phyloP scores from a whole-genome alignment of 2,113 vertebrate species.

The Mirza zaza region DNA sequence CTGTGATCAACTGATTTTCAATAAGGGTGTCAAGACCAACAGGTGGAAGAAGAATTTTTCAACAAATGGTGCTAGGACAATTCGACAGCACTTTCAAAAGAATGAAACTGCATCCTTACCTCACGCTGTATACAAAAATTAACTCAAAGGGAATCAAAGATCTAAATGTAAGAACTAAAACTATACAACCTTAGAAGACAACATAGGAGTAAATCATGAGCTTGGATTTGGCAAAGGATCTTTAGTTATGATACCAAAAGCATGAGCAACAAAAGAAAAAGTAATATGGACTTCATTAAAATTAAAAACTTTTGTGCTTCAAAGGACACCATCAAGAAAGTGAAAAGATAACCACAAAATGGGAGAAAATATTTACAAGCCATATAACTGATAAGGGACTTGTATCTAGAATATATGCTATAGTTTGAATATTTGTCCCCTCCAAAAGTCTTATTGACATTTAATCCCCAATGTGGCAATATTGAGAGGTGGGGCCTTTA shows the following conservation, averaged over 20 bases:
- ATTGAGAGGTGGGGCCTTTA: background rate
- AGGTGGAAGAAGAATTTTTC: background rate
- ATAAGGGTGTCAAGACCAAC: background rate
- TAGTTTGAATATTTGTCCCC: background rate
- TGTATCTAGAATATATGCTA: background rate
- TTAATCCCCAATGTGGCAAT: background rate
- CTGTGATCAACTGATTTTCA: background rate
- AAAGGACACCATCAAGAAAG: background rate
- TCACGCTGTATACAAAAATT: background rate
- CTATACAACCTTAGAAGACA: background rate
- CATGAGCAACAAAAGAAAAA: background rate
- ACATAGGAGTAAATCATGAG: background rate
- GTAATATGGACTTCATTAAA: background rate
- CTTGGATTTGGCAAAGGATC: background rate
- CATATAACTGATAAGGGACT: background rate
- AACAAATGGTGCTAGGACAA: background rate
- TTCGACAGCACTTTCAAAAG: background rate
- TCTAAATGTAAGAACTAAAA: background rate
- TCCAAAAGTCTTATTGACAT: background rate
- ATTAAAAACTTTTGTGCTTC: background rate
- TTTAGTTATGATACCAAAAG: background rate
- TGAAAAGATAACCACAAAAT: background rate
- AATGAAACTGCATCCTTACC: background rate
- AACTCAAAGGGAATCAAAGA: background rate
- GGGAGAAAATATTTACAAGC: background rate